Base-by-base conservation (phyloP, 2,888 invertebrate genomes). In the Tenthredo notha region DNA sequence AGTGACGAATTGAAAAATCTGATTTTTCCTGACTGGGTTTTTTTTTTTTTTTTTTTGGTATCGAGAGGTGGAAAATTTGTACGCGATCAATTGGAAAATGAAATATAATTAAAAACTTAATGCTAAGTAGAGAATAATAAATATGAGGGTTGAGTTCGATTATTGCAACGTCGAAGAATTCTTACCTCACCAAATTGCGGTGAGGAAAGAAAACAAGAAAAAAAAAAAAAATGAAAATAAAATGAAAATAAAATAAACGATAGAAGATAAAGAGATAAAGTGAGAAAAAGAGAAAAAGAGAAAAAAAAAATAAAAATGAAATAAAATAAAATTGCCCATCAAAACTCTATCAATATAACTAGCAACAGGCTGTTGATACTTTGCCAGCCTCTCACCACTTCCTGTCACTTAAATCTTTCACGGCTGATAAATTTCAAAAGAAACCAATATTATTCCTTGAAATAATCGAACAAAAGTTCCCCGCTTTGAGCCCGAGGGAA, bases 361-460 rank as follows among this genome's bases (percentile, higher is more conserved):
- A 83, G 83, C 83, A 83, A 83, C 83, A 83, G 83, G 83, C 83
- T 83, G 83, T 83, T 83, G 83, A 83, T 83, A 83, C 70, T 83
- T 83, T 83, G 83, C 83, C 83, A 83, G 67, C 83, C 65, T 67
- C 83, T 83, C 83, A 43, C 67, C 65, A 33, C 83, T 70, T 50
- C 83, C 67, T 70, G 65, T 70, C 67, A 65, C 83, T 70, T 80
- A 80, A 80, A 80, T 83, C 83, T 83, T 65, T 83, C 83, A 67
- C 83, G 83, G 83, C 83, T 83, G 83, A 83, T 83, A 83, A 47
- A 83, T 83, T 83, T 83, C 70, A 50, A 70, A 83, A 83, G 83
- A 83, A 83, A 47, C 83, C 67, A 67, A 67, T 83, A 67, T 80
- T 80, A 80, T 80, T 80, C 58, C 15, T 61, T 25, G 37, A 80